Base-by-base conservation (phyloP, 2,797 vertebrate species). In the Poeciliopsis infans region DNA sequence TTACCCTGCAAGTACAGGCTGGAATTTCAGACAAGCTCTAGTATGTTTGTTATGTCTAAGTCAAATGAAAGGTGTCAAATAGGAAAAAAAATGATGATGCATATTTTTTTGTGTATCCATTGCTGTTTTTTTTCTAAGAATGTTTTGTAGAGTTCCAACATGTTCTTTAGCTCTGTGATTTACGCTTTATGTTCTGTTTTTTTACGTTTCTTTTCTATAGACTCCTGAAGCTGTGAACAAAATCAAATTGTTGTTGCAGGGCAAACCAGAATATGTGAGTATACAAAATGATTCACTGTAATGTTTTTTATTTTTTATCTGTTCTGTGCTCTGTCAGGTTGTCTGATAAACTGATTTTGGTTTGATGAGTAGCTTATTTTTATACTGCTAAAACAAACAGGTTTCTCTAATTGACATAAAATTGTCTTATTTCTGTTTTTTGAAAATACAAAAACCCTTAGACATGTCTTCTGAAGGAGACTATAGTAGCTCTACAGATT, bases 221-320 rank as follows among this genome's bases (percentile, higher is more conserved):
- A 99, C 98, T 3, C 98, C 98, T 12, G 94, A 97, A 75, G 98
- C 98, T 87, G 97, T 99, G 81, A 96, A 92, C 93, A 98, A 96
- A 94, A 96, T 99, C 93, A 97, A 96, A 80, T 85, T 93, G 5
- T 95, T 99, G 87, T 94, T 99, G 88, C 94, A 97, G 88, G 94
- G 97, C 81, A 97, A 97, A 83, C 97, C 98, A 45, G 97, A 97
- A 85, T 97, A 97, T 85, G 98, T 99, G 93, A 98, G 98, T 97
- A 91, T 77, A 4, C 11, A 3, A 78, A 75, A 23, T 5, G 16
- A 75, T 31, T 75, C 1, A 55, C 16, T 59, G 15, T 46, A 81
- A 73, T 12, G 0, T 47, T 6, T 33, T 12, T 43, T 10, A 41
- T 5, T 68, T 41, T 23, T n/a, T 1, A 11, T 75, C 12, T 72